Conservation (phyloP, 2,888 invertebrate species). For the Panopea generosa region DNA sequence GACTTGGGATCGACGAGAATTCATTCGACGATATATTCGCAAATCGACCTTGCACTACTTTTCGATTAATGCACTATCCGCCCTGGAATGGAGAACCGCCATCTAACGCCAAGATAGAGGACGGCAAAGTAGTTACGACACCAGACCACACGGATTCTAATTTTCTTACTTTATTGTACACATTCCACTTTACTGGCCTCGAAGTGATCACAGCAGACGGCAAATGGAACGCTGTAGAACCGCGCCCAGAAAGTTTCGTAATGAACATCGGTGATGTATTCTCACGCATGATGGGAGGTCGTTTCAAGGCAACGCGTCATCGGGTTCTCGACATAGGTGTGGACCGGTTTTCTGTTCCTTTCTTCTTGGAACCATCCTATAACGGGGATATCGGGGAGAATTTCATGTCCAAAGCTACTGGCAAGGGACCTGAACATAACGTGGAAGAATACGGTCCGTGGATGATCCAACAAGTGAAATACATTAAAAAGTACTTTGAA, state of each 20-base stretch:
- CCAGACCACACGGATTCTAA: constrained; percentile 73
- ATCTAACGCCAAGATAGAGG: constrained; percentile 60
- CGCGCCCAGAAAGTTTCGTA: constrained; percentile 66
- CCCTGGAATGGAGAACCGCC: constrained; percentile 65
- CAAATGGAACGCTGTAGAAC: constrained; percentile 67
- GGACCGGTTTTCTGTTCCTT: constrained; percentile 71
- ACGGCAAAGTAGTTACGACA: constrained; percentile 67
- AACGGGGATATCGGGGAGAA: constrained; percentile 68
- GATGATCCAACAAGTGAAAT: constrained; percentile 67
- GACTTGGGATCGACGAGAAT: constrained; percentile 69
- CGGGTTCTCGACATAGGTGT: constrained; percentile 72
- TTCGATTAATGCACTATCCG: constrained; percentile 74
- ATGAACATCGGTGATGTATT: constrained; percentile 76
- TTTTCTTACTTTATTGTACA: constrained; percentile 69
- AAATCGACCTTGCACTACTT: constrained; percentile 68
- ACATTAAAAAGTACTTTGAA: constrained; percentile 64
- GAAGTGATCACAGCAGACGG: constrained; percentile 66
- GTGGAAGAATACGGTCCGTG: constrained; percentile 69
- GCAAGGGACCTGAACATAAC: constrained; percentile 58
- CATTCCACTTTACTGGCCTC: constrained; percentile 69
- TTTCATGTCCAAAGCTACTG: constrained; percentile 62
- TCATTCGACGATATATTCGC: constrained; percentile 69
- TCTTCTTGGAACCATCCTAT: constrained; percentile 73
- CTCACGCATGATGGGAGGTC: constrained; percentile 69
- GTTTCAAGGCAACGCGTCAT: constrained; percentile 72